Evolutionary conservation across 1,140 invertebrate genomes (phyloP), one percentile per base, ranked within the genome.

Genomic region (Drosophila navojoa): DNA sequence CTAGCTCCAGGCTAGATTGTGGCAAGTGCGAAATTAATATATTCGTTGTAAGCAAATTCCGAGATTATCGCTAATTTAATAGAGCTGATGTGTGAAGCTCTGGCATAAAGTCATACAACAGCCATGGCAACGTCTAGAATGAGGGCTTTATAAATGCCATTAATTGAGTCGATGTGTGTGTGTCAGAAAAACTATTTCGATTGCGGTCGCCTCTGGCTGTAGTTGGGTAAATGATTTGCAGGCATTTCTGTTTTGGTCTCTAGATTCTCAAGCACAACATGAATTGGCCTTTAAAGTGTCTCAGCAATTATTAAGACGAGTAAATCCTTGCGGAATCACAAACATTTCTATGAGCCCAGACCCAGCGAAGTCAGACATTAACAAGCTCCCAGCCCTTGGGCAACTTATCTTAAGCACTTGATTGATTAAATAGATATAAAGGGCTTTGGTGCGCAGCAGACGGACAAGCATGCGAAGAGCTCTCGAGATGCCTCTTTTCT

Each of bases 51-150:
- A 71, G 63, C 68, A 71, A 71, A 71, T 63, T 63, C 52, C 35
- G 13, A 71, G 68, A 71, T 71, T 64, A 71, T 54, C 68, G 68
- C 60, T 64, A 64, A 71, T 71, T 71, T 71, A 64, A 71, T 71
- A 47, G 32, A 49, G 53, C 68, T 71, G 52, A 49, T 63, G 22
- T 50, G 44, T 11, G 22, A 57, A 9, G 42, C 42, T 11, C 42
- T 10, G n/a, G 15, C 3, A 15, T 16, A 3, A 45, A 16, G n/a
- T 15, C 2, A 50, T 40, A n/a, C 11, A 40, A 27, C 6, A 42
- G 15, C 4, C 38, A 11, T 5, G 15, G 22, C 29, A 13, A 32
- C 19, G 11, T 32, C 27, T 29, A 4, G 27, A 3, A 1, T 4
- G 3, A 15, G 15, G 4, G 3, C 42, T 40, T 11, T n/a, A 32